These are phyloP conservation scores for Hestina assimilis DNA, from an alignment of 1,140 invertebrate genomes.

Conservation along the genomic window DNA sequence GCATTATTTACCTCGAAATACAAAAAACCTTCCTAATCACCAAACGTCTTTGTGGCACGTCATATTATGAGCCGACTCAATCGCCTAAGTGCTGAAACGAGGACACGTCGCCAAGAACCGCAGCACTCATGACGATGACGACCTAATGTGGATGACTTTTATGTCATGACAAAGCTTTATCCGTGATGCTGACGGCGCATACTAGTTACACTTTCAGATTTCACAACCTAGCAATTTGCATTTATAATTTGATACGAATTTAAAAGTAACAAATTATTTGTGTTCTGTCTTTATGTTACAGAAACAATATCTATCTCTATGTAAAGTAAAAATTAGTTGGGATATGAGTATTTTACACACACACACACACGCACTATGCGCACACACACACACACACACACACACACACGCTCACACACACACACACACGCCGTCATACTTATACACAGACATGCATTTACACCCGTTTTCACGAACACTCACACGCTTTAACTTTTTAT, in stretches of 20 bases:
- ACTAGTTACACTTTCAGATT: not conserved
- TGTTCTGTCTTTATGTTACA: no score
- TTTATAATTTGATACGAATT: not conserved
- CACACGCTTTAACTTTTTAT: no score
- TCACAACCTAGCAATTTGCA: not conserved
- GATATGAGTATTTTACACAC: no score
- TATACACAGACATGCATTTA: no score
- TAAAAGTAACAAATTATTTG: no score
- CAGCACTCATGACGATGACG: conserved; percentile 19
- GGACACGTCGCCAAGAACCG: conserved; percentile 27
- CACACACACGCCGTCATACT: no score
- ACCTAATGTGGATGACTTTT: conserved; percentile 17
- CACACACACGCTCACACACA: no score
- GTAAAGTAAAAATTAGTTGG: no score
- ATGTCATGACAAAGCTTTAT: conserved; percentile 7
- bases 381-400: no score
- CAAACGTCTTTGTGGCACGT: conserved; percentile 8
- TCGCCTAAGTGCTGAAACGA: conserved; percentile 52
- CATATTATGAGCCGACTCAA: conserved; percentile 36
- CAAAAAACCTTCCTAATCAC: conserved; percentile 10
- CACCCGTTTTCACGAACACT: no score
- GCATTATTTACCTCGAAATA: not conserved
- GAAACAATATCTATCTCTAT: no score
- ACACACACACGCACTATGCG: no score
- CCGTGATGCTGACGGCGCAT: not conserved